A percentile compares a stretch with the other conserved stretches of the same genome.
Conservation (phyloP, 2,113 vertebrate genomes). For the Pteropus alecto region DNA sequence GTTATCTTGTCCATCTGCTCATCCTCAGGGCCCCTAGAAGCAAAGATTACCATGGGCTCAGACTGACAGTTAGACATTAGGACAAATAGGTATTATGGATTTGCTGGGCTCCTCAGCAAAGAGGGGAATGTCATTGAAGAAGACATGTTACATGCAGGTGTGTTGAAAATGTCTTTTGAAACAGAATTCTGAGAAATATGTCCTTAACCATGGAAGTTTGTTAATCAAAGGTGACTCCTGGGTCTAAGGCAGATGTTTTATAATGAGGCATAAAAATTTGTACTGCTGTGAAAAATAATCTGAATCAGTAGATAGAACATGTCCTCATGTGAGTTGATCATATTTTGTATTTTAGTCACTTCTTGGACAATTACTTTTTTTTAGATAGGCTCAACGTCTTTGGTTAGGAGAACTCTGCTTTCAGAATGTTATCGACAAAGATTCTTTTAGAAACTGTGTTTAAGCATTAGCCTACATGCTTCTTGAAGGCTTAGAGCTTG, state of each 20-base stretch:
- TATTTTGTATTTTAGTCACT: conserved; percentile 9
- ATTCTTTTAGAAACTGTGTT: not conserved
- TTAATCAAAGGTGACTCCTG: conserved; percentile 10
- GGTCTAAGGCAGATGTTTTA: conserved; percentile 7
- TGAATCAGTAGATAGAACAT: not conserved
- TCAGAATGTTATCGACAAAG: not conserved
- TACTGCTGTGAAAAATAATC: not conserved
- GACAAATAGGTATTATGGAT: not conserved
- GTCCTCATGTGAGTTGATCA: not conserved
- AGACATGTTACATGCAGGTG: not conserved
- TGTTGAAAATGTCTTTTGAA: not conserved
- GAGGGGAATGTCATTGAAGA: not conserved
- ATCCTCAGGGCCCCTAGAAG: not conserved
- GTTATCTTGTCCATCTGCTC: not conserved
- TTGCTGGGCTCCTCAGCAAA: not conserved
- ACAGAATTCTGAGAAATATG: not conserved
- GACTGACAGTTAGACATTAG: not conserved
- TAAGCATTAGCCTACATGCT: not conserved
- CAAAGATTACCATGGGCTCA: not conserved
- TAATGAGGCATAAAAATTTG: not conserved
- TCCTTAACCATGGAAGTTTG: not conserved
- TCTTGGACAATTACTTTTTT: not conserved
- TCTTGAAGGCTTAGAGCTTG: not conserved
- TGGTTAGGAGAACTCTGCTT: not conserved
- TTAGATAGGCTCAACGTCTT: not conserved